Evolutionary conservation across 2,797 vertebrate genomes (phyloP).

Genomic region (Liasis olivaceus): DNA sequence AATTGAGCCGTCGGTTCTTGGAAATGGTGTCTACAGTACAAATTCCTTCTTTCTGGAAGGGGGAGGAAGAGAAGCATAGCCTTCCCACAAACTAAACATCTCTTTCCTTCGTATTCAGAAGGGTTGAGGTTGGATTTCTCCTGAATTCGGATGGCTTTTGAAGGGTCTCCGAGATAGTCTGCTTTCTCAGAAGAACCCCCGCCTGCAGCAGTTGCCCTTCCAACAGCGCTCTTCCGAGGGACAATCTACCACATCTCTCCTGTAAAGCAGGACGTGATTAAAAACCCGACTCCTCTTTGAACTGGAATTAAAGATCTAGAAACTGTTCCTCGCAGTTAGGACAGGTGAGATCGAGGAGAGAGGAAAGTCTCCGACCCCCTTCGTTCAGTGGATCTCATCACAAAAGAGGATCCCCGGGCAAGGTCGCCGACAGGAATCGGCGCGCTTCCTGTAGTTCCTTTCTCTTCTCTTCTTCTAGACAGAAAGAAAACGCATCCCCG

Average conservation of each 20-base stretch:
- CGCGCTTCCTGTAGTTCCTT: neutral
- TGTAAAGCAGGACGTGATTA: neutral
- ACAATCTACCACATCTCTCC: too few species aligned
- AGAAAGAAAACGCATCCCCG: neutral
- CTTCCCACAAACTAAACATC: neutral
- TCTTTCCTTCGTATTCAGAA: slow-evolving; percentile 16
- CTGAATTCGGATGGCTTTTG: neutral
- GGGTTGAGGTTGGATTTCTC: neutral
- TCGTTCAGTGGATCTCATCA: neutral
- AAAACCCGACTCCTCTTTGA: neutral
- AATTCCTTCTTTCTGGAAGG: neutral
- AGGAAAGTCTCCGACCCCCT: neutral
- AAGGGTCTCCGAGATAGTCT: neutral
- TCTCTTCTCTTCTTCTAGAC: neutral
- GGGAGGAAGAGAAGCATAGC: neutral
- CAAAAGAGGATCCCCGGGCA: neutral
- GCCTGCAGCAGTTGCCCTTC: neutral
- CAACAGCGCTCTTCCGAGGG: neutral
- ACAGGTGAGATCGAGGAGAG: neutral
- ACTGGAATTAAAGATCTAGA: neutral
- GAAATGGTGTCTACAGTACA: neutral
- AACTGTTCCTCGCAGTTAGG: neutral
- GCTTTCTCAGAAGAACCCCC: neutral
- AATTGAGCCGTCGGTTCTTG: slow-evolving; percentile 38
- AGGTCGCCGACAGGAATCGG: neutral